Base-by-base conservation (phyloP, 2,797 vertebrate species). In the Sebastes diploproa region DNA sequence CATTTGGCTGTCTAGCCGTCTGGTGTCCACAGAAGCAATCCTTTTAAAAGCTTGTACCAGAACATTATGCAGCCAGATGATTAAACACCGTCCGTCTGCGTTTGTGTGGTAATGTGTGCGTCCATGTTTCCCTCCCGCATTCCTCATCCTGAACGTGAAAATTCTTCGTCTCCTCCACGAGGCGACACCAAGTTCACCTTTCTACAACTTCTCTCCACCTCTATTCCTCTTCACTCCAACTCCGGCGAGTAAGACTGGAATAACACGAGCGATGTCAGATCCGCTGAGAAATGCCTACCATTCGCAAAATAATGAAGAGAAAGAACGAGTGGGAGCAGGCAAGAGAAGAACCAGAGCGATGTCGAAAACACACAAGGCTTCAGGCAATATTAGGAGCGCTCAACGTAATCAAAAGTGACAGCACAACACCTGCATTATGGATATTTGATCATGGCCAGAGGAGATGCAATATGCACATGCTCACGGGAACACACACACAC, bases 351-450 rank as follows among this genome's bases (percentile, higher is more conserved):
- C 78, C n/a, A 60, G 72, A 68, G 85, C 20, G 72, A 83, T 78
- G 80, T 78, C 68, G 78, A 88, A 89, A 91, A 89, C 75, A 78
- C 82, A 81, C 65, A 52, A 52, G 77, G 78, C 93, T 88, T 80
- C 69, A 34, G 90, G 93, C 87, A 63, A 78, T 4, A 50, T 82
- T 80, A 77, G 77, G 59, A 79, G 69, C 81, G 65, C 77, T 80
- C 83, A 65, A 36, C 32, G 22, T 87, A 85, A 95, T 95, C 77
- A 67, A 85, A 94, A 85, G 85, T 86, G 93, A 95, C 91, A 89
- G 91, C 78, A 80, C 86, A 84, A 84, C 78, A 83, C 72, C 58
- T 36, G 84, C 84, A 88, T 90, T 90, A 93, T 94, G 90, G 91
- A 92, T 88, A 92, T 94, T 90, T 91, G 80, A 89, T 94, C 91